These are phyloP conservation scores for Apistogramma diplotaenia DNA, from an alignment of 2,113 vertebrate genomes.

Conservation along the genomic window DNA sequence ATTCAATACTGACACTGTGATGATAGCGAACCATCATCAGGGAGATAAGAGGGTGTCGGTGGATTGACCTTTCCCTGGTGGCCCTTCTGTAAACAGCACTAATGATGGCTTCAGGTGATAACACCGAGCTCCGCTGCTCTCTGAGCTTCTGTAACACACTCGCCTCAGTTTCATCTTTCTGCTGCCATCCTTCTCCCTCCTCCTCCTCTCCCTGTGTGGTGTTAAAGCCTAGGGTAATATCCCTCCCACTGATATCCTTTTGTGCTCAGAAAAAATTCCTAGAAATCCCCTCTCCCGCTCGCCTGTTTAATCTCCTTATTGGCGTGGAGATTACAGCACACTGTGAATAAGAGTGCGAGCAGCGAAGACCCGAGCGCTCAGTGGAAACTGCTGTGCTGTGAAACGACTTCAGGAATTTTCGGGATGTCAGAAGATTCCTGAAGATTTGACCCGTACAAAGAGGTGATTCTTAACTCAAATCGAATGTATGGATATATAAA, in stretches of 20 bases:
- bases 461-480: neutral
- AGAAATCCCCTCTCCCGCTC: conserved; percentile 61
- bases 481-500: neutral
- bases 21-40: conserved; percentile 1
- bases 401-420: conserved; percentile 38
- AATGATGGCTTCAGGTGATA: conserved; percentile 67
- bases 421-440: neutral
- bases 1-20: neutral
- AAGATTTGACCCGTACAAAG: neutral
- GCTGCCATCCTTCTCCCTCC: neutral
- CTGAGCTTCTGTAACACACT: neutral
- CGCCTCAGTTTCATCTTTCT: neutral
- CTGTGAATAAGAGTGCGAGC: conserved; percentile 46
- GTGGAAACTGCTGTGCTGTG: conserved; percentile 10
- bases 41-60: conserved; percentile 54
- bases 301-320: conserved; percentile 77
- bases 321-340: conserved; percentile 65
- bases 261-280: conserved; percentile 66
- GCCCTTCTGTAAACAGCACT: conserved; percentile 68
- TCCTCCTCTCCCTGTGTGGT: neutral
- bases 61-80: conserved; percentile 65
- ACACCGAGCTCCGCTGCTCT: conserved; percentile 19
- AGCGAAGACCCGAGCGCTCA: conserved; percentile 4
- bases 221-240: conserved; percentile 43
- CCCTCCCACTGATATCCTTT: conserved; percentile 61